Conservation (phyloP, 1,140 invertebrate species). For the Chymomyza costata region DNA sequence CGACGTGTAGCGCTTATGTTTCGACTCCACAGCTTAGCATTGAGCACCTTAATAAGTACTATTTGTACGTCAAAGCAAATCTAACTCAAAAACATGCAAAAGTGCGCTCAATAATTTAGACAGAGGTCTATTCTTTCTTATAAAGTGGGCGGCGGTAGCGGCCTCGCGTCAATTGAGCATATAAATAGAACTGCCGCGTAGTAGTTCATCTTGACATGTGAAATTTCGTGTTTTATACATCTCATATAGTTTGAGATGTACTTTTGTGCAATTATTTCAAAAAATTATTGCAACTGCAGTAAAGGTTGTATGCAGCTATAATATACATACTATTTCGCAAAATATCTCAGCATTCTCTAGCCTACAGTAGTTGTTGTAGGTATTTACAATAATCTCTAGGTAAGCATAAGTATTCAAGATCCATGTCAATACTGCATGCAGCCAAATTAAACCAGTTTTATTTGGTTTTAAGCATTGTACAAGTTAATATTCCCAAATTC, state of each 20-base stretch:
- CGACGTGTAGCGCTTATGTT: conserved; percentile 4
- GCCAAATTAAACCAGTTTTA: too few species aligned
- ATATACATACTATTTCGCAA: too few species aligned
- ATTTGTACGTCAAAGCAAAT: conserved; percentile 1
- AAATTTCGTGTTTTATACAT: too few species aligned
- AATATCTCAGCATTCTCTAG: too few species aligned
- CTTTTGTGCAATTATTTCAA: not conserved
- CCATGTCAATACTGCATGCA: too few species aligned
- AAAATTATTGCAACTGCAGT: not conserved
- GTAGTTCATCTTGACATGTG: not conserved
- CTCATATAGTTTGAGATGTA: too few species aligned
- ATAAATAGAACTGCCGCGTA: conserved; percentile 51
- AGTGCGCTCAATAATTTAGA: not conserved
- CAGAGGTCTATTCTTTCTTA: conserved; percentile 14
- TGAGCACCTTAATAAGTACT: conserved; percentile 6
- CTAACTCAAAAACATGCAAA: conserved; percentile 6
- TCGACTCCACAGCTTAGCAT: conserved; percentile 14
- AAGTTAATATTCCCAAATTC: too few species aligned
- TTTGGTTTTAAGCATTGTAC: too few species aligned
- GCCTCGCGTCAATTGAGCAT: conserved; percentile 54
- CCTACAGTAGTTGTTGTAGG: too few species aligned
- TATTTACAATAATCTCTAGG: too few species aligned
- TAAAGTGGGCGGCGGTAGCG: conserved; percentile 42
- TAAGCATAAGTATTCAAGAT: too few species aligned
- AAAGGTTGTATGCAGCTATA: not conserved